Base-by-base conservation (phyloP, 2,797 vertebrate species). In the Pangasius macronema region DNA sequence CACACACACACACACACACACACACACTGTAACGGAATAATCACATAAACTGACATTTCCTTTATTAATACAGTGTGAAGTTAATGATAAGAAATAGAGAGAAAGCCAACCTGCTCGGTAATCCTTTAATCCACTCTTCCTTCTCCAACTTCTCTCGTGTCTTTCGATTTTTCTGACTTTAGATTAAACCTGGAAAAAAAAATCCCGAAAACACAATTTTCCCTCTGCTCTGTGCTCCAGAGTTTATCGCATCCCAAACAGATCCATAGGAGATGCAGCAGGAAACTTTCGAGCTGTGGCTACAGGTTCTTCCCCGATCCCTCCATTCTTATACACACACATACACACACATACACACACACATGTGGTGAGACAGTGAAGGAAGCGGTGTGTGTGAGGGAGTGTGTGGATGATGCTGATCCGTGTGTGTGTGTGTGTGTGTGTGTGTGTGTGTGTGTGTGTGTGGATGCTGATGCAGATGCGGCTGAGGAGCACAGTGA, bases 1-100 rank as follows among this genome's bases (percentile, higher is more conserved):
- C 80, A 82, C 80, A 82, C 57, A 63, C 79, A 82, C 76, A 79
- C 51, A 55, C 16, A 57, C 75, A 55, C 16, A 57, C 75, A 76
- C 73, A 76, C 75, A 82, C 79, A 51, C 0, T 80, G 33, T 5
- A 24, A 22, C 24, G 9, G 2, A 55, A 75, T 72, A 75, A 55
- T 80, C 24, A 33, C 30, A 39, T 22, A 59, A 61, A 81, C 11
- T 61, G 9, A 24, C 57, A 42, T 8, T 9, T 24, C 33, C 18
- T 36, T 59, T 2, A 24, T 80, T 30, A 30, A 55, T 77, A 20
- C 27, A 59, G 4, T 27, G 4, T 42, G 13, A 36, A 24, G 33
- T 57, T 22, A 39, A 59, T 14, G 16, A 42, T 11, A 20, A 42
- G 14, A 42, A 27, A 61, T 4, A 39, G 39, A 81, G 30, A 9